Percentiles rank a stretch among this genome's conserved stretches.
phyloP scores from a whole-genome alignment of 2,113 vertebrate genomes.

The Xiphophorus couchianus region DNA sequence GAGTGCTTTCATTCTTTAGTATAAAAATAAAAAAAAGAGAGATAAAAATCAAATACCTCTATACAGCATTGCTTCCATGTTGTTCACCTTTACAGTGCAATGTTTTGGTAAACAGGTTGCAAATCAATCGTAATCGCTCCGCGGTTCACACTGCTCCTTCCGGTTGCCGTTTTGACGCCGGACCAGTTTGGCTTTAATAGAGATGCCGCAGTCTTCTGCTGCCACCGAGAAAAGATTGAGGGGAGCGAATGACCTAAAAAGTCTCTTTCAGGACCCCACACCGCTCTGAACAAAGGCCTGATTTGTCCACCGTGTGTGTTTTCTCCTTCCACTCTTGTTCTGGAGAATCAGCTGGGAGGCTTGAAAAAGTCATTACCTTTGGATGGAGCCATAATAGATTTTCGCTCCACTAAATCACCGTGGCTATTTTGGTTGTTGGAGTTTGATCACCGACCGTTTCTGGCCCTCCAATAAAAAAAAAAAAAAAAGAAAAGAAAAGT shows the following conservation, averaged over 20 bases:
- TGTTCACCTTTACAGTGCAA: background rate
- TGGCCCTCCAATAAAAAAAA: slow-evolving; percentile 69
- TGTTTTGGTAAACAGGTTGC: slow-evolving; percentile 10
- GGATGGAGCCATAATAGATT: slow-evolving; percentile 78
- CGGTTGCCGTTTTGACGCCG: background rate
- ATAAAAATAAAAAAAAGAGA: background rate
- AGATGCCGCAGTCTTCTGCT: slow-evolving; percentile 21
- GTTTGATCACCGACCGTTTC: slow-evolving; percentile 78
- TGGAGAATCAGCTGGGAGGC: slow-evolving; percentile 75
- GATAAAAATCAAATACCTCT: background rate
- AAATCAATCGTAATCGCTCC: background rate
- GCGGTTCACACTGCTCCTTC: background rate
- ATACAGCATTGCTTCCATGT: background rate
- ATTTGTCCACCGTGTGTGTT: slow-evolving; percentile 46
- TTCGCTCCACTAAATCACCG: slow-evolving; percentile 75
- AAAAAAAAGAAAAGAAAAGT: too few relatives aligned
- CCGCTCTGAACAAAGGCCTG: slow-evolving; percentile 57
- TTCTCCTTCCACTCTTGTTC: slow-evolving; percentile 51
- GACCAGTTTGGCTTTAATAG: slow-evolving; percentile 10
- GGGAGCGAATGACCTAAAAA: slow-evolving; percentile 39
- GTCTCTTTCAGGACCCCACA: slow-evolving; percentile 36
- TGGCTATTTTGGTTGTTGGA: slow-evolving; percentile 73
- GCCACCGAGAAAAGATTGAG: slow-evolving; percentile 33
- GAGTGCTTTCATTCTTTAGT: background rate
- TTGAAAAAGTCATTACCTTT: slow-evolving; percentile 79